Conservation (phyloP, 2,113 vertebrate genomes). For the Chloropsis hardwickii region DNA sequence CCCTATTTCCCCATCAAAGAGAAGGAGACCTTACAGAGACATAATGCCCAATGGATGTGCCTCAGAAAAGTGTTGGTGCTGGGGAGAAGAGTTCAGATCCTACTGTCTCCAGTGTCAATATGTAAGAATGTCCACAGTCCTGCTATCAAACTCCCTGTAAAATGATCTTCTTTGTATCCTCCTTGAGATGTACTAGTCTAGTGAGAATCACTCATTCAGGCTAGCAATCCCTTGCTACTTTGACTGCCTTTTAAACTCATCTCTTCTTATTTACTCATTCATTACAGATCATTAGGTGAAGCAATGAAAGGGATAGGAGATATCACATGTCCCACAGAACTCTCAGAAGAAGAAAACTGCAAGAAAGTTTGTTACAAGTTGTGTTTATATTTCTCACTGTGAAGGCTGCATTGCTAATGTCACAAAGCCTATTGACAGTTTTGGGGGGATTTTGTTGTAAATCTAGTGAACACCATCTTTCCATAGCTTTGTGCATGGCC, state of each 20-base stretch:
- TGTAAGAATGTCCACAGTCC: not conserved
- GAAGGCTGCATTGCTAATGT: not conserved
- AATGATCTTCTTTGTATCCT: not conserved
- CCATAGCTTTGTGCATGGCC: not conserved
- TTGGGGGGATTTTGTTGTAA: not conserved
- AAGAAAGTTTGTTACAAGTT: not conserved
- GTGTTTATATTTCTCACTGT: not conserved
- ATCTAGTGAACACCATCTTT: not conserved
- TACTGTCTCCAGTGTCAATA: not conserved
- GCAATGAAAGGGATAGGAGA: not conserved
- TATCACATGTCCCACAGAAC: not conserved
- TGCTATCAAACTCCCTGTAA: not conserved
- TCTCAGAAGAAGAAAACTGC: not conserved
- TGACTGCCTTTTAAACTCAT: not conserved
- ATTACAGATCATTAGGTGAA: not conserved
- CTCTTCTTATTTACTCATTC: not conserved
- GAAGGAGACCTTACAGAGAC: not conserved
- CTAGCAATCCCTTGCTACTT: not conserved
- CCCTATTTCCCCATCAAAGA: not conserved
- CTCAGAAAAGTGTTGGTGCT: not conserved
- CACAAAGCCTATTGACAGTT: not conserved
- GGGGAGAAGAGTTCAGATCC: not conserved
- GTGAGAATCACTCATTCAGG: not conserved
- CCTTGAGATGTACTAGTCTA: not conserved
- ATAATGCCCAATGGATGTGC: accelerated